A percentile compares a stretch with the other conserved stretches of the same genome.
phyloP scores from a whole-genome alignment of 2,888 invertebrate species.

The Nomada flava region DNA sequence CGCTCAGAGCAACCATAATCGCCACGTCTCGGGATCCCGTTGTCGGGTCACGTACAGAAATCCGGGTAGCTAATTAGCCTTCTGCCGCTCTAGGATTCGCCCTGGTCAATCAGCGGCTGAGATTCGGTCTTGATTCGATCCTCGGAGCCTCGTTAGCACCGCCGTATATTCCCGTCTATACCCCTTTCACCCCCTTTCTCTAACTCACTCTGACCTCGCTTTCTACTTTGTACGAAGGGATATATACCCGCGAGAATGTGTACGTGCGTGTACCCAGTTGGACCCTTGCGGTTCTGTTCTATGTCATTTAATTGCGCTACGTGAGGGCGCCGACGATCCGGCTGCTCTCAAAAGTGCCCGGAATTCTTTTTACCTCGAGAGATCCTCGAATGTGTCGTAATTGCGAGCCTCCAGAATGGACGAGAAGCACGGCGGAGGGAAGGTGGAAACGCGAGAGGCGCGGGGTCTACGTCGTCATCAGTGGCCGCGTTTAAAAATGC shows the following conservation, averaged over 20 bases:
- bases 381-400: constrained; percentile 59
- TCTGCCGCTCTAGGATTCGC: constrained; percentile 66
- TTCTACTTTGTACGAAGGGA: constrained; percentile 38
- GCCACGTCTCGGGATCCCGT: constrained; percentile 70
- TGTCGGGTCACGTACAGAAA: constrained; percentile 73
- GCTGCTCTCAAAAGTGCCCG: constrained; percentile 39
- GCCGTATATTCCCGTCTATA: constrained; percentile 55
- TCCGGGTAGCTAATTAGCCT: constrained; percentile 73
- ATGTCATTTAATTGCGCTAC: constrained; percentile 66
- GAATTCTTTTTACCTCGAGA: constrained; percentile 55
- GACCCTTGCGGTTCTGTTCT: constrained; percentile 57
- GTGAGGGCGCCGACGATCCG: constrained; percentile 45
- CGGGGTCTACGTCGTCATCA: neutral
- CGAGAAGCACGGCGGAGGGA: no score
- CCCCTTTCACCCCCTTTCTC: neutral
- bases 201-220: neutral
- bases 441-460: neutral
- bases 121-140: constrained; percentile 78
- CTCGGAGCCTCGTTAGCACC: constrained; percentile 75
- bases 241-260: constrained; percentile 34
- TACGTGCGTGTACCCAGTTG: constrained; percentile 58
- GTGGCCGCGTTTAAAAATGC: constrained; percentile 50
- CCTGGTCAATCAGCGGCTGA: constrained; percentile 74
- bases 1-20: constrained; percentile 73
- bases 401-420: constrained; percentile 33